A percentile compares a stretch with the other conserved stretches of the same genome.
These are phyloP conservation scores for Nomia melanderi DNA, from an alignment of 1,140 invertebrate genomes.

Conservation along the genomic window DNA sequence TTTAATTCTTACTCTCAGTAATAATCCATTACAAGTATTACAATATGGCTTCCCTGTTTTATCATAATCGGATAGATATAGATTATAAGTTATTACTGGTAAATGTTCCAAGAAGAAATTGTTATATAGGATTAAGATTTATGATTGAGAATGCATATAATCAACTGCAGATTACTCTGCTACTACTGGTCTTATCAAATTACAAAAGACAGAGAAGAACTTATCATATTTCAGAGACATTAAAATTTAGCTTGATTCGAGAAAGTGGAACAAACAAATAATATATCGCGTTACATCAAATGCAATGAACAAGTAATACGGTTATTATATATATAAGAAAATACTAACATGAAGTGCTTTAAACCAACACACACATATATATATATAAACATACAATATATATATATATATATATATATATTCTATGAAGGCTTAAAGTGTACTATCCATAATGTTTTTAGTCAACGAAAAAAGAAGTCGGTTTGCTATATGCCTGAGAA, in stretches of 20 bases:
- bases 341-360: conserved; percentile 60
- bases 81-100: conserved; percentile 7
- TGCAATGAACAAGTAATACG: conserved; percentile 48
- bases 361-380: conserved; percentile 42
- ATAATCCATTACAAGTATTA: conserved; percentile 5
- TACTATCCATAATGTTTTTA: conserved; percentile 51
- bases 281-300: conserved; percentile 49
- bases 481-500: conserved; percentile 42
- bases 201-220: conserved; percentile 13
- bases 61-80: conserved; percentile 3
- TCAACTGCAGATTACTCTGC: conserved; percentile 26
- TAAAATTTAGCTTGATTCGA: conserved; percentile 36
- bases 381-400: neutral
- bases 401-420: conserved; percentile 23
- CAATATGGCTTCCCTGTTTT: neutral
- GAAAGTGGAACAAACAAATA: conserved; percentile 36
- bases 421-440: conserved; percentile 40
- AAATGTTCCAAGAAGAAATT: conserved; percentile 2
- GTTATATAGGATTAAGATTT: conserved; percentile 32
- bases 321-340: conserved; percentile 59
- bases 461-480: conserved; percentile 38
- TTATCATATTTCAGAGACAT: conserved; percentile 22
- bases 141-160: conserved; percentile 36
- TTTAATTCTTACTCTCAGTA: neutral
- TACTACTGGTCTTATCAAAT: conserved; percentile 3